Base-by-base conservation (phyloP, 2,888 invertebrate genomes). In the Lasioglossum calceatum region DNA sequence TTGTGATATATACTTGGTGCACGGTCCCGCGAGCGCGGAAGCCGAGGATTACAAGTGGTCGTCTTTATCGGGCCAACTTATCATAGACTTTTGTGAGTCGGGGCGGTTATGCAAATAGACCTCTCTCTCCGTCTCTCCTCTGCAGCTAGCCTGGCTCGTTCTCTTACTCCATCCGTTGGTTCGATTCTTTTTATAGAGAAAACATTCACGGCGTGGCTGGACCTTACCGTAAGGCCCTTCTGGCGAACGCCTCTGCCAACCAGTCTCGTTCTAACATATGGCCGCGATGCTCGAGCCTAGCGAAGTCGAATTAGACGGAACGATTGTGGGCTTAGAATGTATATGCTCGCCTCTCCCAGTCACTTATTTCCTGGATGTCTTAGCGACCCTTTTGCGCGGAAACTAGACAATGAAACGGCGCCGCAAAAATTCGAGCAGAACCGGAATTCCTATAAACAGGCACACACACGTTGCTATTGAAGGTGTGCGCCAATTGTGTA, bases 61-160 rank as follows among this genome's bases (percentile, higher is more conserved):
- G 90, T 90, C 92, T 90, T 92, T 91, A 91, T 91, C 91, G 89
- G 87, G 83, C 84, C 89, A 91, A 92, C 91, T 92, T 91, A 91
- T 91, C 91, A 91, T 90, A 89, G 90, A 91, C 88, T 91, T 91
- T 91, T 91, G 91, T 89, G 82, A 91, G 89, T 84, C 84, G 81
- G 80, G 89, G 91, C 90, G 85, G 92, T 91, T 91, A 91, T 91
- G 91, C 91, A 91, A 92, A 91, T 91, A 92, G 82, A 87, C 79
- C 79, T 81, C 58, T 80, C 39, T 64, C n/a, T 47, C 23, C 76
- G 79, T 81, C 76, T 80, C 70, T 70, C 19, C 10, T 36, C 39
- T 23, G 23, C 27, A 73, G 77, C 74, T 83, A 81, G 86, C 70
- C 79, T 47, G 36, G 76, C 77, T 83, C 87, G 73, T 79, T 79